Evolutionary conservation across 2,113 vertebrate genomes (phyloP), one percentile per base, ranked within the genome.

Genomic region (Gila orcuttii): DNA sequence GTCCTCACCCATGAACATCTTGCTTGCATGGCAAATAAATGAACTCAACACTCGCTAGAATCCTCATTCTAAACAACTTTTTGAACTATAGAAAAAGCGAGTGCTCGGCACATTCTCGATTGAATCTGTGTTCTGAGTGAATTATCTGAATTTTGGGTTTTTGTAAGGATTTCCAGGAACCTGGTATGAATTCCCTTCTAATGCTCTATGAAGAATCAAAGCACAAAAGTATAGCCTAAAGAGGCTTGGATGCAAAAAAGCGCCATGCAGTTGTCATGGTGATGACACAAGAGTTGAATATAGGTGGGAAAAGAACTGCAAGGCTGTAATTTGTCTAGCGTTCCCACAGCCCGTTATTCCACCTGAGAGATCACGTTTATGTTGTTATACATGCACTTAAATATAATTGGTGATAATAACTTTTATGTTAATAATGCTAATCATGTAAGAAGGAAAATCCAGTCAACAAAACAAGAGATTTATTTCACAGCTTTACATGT

Each of bases 181-280:
- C 45, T 68, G 62, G 19, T 47, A n/a, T 15, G 7, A 31, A 64
- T n/a, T 45, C 8, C 36, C 15, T 64, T 39, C 36, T 42, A 23
- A 0, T 47, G 36, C n/a, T 28, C 8, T 81, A 33, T 52, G 45
- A 68, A 66, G 17, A 69, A n/a, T 12, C 42, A 52, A 52, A 82
- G 68, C 79, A 68, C 19, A 82, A 52, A 45, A 19, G 4, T 33
- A 25, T 33, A 76, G 57, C 47, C 74, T 84, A 36, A 76, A 62
- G 47, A 28, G 68, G 87, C 80, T 83, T 23, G 55, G 55, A 23
- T 2, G 19, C 55, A 39, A 57, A 83, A 36, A 74, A 36, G 33
- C 79, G 68, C 71, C 80, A 66, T 86, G 87, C 85, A 85, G 87
- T 90, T 90, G 89, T 90, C 87, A 90, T 90, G 87, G 89, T 85